Evolutionary conservation across 2,113 vertebrate species (phyloP), one percentile per base, ranked within the genome.

Genomic region (Petrocephalus zakoni): DNA sequence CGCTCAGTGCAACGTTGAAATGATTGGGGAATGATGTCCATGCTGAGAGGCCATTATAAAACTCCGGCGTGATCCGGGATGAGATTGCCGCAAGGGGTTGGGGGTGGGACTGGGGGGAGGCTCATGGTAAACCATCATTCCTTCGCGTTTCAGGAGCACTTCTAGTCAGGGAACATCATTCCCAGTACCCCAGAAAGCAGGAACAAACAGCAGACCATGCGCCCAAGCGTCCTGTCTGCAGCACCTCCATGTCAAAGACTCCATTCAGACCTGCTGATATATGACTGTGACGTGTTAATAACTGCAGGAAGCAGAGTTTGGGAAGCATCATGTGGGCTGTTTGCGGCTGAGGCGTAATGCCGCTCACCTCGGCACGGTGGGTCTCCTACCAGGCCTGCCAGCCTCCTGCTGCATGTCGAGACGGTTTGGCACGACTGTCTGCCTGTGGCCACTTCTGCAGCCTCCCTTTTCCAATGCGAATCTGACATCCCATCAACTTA

Each of bases 31-130:
- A 81, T 72, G 87, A 86, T 61, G 81, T 87, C 88, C 91, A 90
- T 90, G 90, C 83, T 52, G 89, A 58, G 55, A 89, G 85, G 64
- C 89, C 87, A 91, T 92, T 89, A 91, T 37, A 87, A 91, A 51
- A 85, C 86, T 91, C 87, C 90, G 88, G 56, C 53, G 34, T 55
- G 84, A 78, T 86, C 61, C 19, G 4, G 29, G 37, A 56, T 86
- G 61, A 85, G 34, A 86, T 86, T 53, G 46, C 64, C 34, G 72
- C 42, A 37, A 75, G 52, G 29, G 34, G 34, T 10, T 49, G 46
- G 78, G 78, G 78, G 78, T 47, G 78, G 42, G 78, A 82, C 21
- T 49, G 81, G 34, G 72, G 29, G 72, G 22, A 19, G 37, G 34
- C 83, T 52, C 1, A 0, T 7, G 2, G 11, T 13, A 86, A 88